Evolutionary conservation across 2,888 invertebrate species (phyloP).

Genomic region (Mellilla xanthometata): DNA sequence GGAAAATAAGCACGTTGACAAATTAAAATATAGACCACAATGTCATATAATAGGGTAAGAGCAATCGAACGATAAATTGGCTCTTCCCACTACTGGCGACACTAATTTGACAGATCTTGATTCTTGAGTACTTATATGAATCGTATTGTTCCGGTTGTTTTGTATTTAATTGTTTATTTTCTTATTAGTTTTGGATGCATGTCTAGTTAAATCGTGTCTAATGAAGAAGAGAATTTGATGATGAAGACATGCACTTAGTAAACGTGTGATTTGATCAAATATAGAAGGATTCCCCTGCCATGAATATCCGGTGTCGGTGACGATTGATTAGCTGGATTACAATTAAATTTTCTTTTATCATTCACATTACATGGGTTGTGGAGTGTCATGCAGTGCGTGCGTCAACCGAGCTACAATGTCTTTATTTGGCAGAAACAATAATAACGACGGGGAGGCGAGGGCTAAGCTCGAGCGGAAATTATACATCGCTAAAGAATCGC

Average conservation of each 20-base stretch:
- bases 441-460: conserved; percentile 48
- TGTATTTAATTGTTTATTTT: no score
- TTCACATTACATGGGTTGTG: conserved; percentile 72
- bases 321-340: conserved; percentile 33
- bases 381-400: conserved; percentile 52
- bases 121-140: no score
- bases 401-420: conserved; percentile 65
- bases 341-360: conserved; percentile 20
- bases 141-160: no score
- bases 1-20: no score
- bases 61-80: no score
- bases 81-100: no score
- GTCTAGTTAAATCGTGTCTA: no score
- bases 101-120: no score
- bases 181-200: no score
- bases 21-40: no score
- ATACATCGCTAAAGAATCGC: conserved; percentile 85
- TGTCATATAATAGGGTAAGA: no score
- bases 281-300: conserved; percentile 20
- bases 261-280: not conserved
- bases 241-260: not conserved
- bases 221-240: no score
- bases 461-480: conserved; percentile 69
- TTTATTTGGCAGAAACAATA: conserved; percentile 63
- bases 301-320: conserved; percentile 45